phyloP scores from a whole-genome alignment of 2,797 vertebrate genomes.

The Coracias cyanogaster region DNA sequence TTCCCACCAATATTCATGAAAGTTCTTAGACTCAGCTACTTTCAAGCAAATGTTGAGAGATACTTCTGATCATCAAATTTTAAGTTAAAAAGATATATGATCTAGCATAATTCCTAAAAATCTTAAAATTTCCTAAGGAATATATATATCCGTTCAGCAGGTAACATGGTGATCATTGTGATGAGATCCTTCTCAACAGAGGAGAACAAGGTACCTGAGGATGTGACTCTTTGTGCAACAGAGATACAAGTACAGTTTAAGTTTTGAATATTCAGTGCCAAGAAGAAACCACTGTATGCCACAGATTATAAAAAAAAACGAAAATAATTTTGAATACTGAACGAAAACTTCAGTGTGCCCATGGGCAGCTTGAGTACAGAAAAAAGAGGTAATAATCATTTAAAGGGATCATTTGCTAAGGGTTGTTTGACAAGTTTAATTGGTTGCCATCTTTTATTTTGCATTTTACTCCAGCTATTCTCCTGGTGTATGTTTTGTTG shows the following conservation, averaged over 20 bases:
- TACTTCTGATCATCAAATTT: background rate
- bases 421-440: background rate
- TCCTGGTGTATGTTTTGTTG: background rate
- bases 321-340: background rate
- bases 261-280: background rate
- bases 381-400: background rate
- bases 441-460: background rate
- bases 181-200: background rate
- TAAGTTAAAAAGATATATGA: background rate
- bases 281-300: background rate
- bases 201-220: background rate
- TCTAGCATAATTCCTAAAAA: background rate
- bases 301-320: background rate
- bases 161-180: background rate
- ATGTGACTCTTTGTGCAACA: background rate
- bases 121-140: background rate
- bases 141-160: background rate
- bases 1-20: background rate
- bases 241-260: background rate
- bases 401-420: background rate
- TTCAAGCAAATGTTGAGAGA: background rate
- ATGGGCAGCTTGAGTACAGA: background rate
- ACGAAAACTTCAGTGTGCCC: background rate
- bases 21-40: background rate
- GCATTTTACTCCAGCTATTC: background rate